Evolutionary conservation across 2,113 vertebrate species (phyloP), one percentile per base, ranked within the genome.

Genomic region (Girardinichthys multiradiatus): DNA sequence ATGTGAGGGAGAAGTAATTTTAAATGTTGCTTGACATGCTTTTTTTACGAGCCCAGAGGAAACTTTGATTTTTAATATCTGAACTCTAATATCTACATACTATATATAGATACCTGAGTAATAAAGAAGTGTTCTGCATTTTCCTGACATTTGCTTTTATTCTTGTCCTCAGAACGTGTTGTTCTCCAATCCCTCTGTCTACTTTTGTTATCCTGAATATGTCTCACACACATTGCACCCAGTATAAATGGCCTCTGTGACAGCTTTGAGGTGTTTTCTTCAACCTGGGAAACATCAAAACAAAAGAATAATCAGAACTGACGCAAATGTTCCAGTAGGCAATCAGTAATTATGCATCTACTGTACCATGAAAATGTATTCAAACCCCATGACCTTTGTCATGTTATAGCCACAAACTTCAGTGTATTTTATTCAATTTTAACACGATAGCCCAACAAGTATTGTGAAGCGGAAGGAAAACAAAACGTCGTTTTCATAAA

Each of bases 51-150:
- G 13, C 15, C 42, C 1, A 66, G 28, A 15, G 35, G 14, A 39
- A 31, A 15, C 9, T 54, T 30, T 3, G 9, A 24, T 10, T 17
- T 26, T 70, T 10, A 3, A 64, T 12, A 12, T 5, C 42, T 9
- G 1, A 68, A 29, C 70, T 35, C 27, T 2, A 51, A 77, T n/a
- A n/a, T n/a, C n/a, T n/a, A n/a, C n/a, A n/a, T n/a, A n/a, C n/a
- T n/a, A 68, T 45, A 17, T 45, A 5, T 5, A 19, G 4, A 28
- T 35, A 97, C 96, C 96, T 97, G 95, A 1, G 96, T 97, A 70
- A 95, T 80, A 89, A 97, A 98, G 86, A 97, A 84, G 8, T 85
- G 80, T 12, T 93, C 86, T 2, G 51, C 27, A 26, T 80, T 58
- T 21, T 92, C 62, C 45, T 21, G 88, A 15, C 86, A 45, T 0